Conservation (phyloP, 2,888 invertebrate genomes). For the Callyntrura sp. region DNA sequence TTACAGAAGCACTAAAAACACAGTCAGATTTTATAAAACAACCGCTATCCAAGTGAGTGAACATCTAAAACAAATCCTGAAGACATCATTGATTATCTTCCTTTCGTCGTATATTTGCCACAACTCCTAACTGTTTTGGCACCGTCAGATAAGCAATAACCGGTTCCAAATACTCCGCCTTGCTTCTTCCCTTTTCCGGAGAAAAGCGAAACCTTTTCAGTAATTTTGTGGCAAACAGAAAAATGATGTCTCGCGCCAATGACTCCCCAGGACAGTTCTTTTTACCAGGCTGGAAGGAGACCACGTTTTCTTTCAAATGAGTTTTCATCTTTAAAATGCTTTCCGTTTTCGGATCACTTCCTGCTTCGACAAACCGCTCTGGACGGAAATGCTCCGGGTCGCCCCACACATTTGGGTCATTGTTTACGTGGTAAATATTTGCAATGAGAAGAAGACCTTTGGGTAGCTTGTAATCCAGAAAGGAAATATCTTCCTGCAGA, state of each 20-base stretch:
- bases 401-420: conserved; percentile 68
- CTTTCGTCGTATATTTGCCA: no score
- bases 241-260: conserved; percentile 71
- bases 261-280: no score
- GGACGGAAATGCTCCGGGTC: conserved; percentile 76
- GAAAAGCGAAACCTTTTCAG: conserved; percentile 54
- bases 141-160: not conserved
- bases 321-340: no score
- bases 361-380: conserved; percentile 69
- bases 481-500: conserved; percentile 31
- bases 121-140: no score
- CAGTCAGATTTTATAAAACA: no score
- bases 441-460: conserved; percentile 62
- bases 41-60: no score
- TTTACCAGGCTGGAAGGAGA: conserved; percentile 63
- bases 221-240: conserved; percentile 56
- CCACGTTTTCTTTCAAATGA: no score
- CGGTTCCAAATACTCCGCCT: not conserved
- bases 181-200: not conserved
- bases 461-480: conserved; percentile 64
- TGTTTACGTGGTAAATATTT: conserved; percentile 69
- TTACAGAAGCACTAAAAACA: no score
- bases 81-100: no score
- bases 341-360: no score
- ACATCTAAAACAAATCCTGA: no score